Conservation (phyloP, 1,140 invertebrate species). For the Coelopa frigida region DNA sequence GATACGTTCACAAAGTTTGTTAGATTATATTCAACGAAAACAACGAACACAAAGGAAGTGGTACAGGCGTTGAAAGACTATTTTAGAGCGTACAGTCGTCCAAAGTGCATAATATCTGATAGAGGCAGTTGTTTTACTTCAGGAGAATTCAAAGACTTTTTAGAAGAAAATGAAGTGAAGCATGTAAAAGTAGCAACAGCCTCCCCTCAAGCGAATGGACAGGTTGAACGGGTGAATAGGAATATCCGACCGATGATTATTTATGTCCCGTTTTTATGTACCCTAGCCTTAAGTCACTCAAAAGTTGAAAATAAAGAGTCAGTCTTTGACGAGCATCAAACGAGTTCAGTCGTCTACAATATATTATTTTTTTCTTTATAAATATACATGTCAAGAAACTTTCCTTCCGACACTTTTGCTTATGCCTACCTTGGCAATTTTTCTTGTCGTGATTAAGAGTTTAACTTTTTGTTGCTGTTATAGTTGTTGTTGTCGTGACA, state of each 20-base stretch:
- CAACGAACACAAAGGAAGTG: not conserved
- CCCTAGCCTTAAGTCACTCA: too few relatives aligned
- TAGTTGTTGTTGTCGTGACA: too few relatives aligned
- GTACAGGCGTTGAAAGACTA: not conserved
- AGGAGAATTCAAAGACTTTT: constrained; percentile 6
- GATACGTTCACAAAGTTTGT: constrained; percentile 8
- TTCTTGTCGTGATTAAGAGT: too few relatives aligned
- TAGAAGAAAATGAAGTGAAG: constrained; percentile 4
- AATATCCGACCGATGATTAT: constrained; percentile 6
- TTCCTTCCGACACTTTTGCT: too few relatives aligned
- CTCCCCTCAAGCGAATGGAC: constrained; percentile 9
- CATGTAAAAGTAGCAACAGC: constrained; percentile 9
- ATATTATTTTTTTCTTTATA: too few relatives aligned
- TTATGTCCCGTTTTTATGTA: too few relatives aligned
- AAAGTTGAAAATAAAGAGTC: too few relatives aligned
- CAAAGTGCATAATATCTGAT: not conserved
- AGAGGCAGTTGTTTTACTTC: constrained; percentile 7
- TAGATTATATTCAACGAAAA: not conserved
- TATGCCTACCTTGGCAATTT: too few relatives aligned
- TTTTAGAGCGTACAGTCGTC: constrained; percentile 4
- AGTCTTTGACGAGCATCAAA: too few relatives aligned
- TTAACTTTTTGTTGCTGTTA: too few relatives aligned
- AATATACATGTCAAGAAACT: too few relatives aligned
- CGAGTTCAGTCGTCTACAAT: too few relatives aligned
- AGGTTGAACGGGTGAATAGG: constrained; percentile 3